Evolutionary conservation across 2,797 vertebrate species (phyloP), one percentile per base, ranked within the genome.

Genomic region (Syngnathus rostellatus): DNA sequence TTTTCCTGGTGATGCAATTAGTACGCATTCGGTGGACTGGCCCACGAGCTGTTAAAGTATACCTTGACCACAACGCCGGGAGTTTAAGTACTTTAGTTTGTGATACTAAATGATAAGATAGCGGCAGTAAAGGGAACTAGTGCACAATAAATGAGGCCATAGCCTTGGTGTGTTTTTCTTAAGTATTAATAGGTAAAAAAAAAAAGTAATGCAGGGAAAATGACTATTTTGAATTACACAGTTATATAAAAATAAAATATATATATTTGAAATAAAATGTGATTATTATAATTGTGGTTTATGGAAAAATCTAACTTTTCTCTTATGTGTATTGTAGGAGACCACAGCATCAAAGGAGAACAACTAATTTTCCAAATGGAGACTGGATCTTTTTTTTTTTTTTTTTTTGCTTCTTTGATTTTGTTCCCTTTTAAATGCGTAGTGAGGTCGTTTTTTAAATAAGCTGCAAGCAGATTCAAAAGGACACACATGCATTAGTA

Each of bases 91-190:
- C 72, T 72, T 77, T 64, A 21, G 45, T 80, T 92, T 92, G 83
- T 88, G 74, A 87, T 85, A 91, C 64, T 54, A 70, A 70, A 72
- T 79, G 88, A 91, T 91, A 88, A 92, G 90, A 90, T 91, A 83
- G 39, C 39, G 66, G 61, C 57, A 77, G 82, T 10, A 63, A 31
- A 66, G 53, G 67, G 37, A 12, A 19, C 62, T 61, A 53, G 76
- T 46, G 74, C 77, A 78, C 45, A 70, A 61, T 67, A 61, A 82
- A 73, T 74, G 68, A 40, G 68, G 70, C 51, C 68, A 40, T 2
- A 1, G 31, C 57, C 64, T n/a, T 21, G 1, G 12, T 5, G 9
- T 16, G 2, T 43, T 23, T 43, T 43, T 45, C 41, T 23, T 7
- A 16, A 25, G 21, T 8, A 31, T 31, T 31, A 31, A 31, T 25